A percentile compares a stretch with the other conserved stretches of the same genome.
Evolutionary conservation across 2,888 invertebrate species (phyloP).

Genomic region (Sycophila texana): DNA sequence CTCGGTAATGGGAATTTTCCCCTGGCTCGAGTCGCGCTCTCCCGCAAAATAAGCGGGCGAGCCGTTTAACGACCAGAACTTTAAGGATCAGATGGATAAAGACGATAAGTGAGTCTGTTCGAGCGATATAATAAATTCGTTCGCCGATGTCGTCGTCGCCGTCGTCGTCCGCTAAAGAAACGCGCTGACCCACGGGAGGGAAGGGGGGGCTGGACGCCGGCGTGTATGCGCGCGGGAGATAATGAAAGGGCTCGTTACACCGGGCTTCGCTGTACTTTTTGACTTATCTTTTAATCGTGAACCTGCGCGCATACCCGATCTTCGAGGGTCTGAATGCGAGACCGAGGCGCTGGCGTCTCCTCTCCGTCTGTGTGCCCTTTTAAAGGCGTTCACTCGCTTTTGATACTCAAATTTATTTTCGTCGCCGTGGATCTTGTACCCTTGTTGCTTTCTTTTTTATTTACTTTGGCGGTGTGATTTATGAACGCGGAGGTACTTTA

Average conservation of each 20-base stretch:
- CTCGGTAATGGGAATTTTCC: slow-evolving; percentile 56
- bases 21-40: slow-evolving; percentile 1
- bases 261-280: slow-evolving; percentile 28
- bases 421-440: no score
- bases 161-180: neutral
- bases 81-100: slow-evolving; percentile 53
- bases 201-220: neutral
- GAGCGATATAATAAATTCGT: slow-evolving; percentile 52
- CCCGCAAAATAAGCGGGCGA: slow-evolving; percentile 26
- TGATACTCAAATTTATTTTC: no score
- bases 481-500: no score
- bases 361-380: neutral
- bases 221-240: slow-evolving; percentile 13
- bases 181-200: neutral
- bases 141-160: slow-evolving; percentile 14
- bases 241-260: slow-evolving; percentile 50
- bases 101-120: slow-evolving; percentile 42
- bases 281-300: slow-evolving; percentile 49
- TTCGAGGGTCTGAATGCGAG: neutral
- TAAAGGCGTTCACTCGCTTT: no score
- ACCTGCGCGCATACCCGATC: slow-evolving; percentile 4
- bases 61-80: slow-evolving; percentile 47
- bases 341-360: neutral
- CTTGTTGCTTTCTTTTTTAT: no score
- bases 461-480: no score